Evolutionary conservation across 2,888 invertebrate genomes (phyloP).

Genomic region (Busseola fusca): DNA sequence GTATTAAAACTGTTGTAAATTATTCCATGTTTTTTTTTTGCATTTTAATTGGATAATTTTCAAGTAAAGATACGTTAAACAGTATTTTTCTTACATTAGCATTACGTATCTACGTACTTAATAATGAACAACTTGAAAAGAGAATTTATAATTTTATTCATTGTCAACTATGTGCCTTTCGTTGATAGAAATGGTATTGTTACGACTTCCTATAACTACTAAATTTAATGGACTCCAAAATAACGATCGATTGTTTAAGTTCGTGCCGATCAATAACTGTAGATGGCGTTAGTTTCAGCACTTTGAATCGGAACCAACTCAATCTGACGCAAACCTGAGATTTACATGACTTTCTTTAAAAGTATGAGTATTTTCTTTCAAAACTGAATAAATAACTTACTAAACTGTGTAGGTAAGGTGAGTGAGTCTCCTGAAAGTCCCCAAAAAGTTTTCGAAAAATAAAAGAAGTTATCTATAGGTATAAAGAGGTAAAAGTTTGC

Average conservation of each 20-base stretch:
- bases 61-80: neutral
- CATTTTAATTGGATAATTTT: neutral
- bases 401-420: too few relatives aligned
- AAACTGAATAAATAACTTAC: too few relatives aligned
- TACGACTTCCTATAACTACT: neutral
- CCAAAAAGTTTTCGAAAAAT: too few relatives aligned
- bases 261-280: neutral
- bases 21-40: too few relatives aligned
- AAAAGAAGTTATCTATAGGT: too few relatives aligned
- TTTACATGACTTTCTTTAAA: too few relatives aligned
- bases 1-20: too few relatives aligned
- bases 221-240: neutral
- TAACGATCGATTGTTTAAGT: constrained; percentile 12
- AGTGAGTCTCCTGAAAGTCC: too few relatives aligned
- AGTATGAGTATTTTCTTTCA: too few relatives aligned
- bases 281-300: constrained; percentile 44
- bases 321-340: neutral
- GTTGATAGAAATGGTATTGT: neutral
- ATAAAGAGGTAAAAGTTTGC: too few relatives aligned
- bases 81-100: neutral
- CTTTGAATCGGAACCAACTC: neutral
- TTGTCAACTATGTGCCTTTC: neutral
- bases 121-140: neutral
- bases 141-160: neutral
- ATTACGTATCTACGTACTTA: too few relatives aligned